These are phyloP conservation scores for Platycheirus rosarum DNA, from an alignment of 2,888 invertebrate species.

Conservation along the genomic window DNA sequence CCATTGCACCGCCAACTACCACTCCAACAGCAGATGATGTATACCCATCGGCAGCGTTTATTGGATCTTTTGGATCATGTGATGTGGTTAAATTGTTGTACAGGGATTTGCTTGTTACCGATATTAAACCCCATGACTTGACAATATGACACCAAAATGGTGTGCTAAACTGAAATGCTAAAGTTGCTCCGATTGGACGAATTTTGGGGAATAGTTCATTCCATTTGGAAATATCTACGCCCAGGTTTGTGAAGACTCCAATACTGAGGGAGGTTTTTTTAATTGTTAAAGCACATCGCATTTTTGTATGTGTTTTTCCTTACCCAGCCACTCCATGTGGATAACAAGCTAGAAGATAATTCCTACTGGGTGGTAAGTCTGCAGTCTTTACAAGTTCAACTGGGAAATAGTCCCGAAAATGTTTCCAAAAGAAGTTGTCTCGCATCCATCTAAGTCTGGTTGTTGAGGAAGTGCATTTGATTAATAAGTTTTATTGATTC, in stretches of 20 bases:
- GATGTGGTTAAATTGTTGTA: slow-evolving; percentile 81
- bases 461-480: too few species aligned
- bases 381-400: slow-evolving; percentile 91
- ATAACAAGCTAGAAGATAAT: slow-evolving; percentile 94
- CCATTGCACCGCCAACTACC: slow-evolving; percentile 94
- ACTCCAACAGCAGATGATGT: slow-evolving; percentile 86
- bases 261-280: slow-evolving; percentile 82
- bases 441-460: slow-evolving; percentile 86
- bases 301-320: slow-evolving; percentile 21
- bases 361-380: slow-evolving; percentile 90
- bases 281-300: too few species aligned
- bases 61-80: slow-evolving; percentile 79
- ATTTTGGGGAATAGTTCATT: slow-evolving; percentile 85
- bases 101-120: slow-evolving; percentile 83
- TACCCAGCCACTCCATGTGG: slow-evolving; percentile 93
- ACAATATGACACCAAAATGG: slow-evolving; percentile 89
- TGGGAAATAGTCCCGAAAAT: slow-evolving; percentile 93
- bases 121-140: slow-evolving; percentile 84
- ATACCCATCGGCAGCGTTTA: slow-evolving; percentile 79
- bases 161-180: slow-evolving; percentile 88
- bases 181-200: slow-evolving; percentile 85
- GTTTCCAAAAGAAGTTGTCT: slow-evolving; percentile 87
- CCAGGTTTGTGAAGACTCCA: slow-evolving; percentile 91
- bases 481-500: neutral
- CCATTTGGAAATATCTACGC: slow-evolving; percentile 85